Conservation (phyloP, 2,797 vertebrate genomes). For the Coracias cyanogaster region DNA sequence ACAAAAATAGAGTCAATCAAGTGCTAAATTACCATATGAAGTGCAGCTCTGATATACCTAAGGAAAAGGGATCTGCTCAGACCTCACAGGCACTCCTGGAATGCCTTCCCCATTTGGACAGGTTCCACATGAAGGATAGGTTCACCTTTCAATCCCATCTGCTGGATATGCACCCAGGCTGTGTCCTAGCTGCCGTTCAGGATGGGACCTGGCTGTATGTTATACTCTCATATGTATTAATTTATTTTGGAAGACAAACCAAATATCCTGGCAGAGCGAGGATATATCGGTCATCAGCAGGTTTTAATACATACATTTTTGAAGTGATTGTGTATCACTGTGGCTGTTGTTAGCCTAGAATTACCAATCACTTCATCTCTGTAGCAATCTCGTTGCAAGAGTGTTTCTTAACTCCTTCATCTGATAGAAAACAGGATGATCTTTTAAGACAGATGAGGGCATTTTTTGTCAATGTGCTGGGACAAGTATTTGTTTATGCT, state of each 20-base stretch:
- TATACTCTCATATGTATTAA: background rate
- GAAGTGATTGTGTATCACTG: background rate
- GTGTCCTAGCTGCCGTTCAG: background rate
- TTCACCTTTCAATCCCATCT: background rate
- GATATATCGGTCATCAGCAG: no score
- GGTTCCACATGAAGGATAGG: background rate
- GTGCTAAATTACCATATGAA: background rate
- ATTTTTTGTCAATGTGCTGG: background rate
- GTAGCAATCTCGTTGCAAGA: background rate
- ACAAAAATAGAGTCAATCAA: background rate
- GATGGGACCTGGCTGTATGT: background rate
- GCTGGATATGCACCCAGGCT: background rate
- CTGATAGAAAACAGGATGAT: background rate
- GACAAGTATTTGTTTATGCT: background rate
- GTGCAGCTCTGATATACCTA: background rate
- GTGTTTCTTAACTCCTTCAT: background rate
- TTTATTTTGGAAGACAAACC: background rate
- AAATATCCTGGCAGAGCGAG: background rate
- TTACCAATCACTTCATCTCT: background rate
- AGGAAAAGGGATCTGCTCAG: background rate
- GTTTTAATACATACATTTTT: background rate
- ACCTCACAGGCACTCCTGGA: background rate
- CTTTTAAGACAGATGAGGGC: background rate
- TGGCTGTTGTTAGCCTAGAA: background rate
- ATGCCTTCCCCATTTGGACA: background rate